Evolutionary conservation across 2,797 vertebrate genomes (phyloP), one percentile per base, ranked within the genome.

Genomic region (Sparidentex hasta): DNA sequence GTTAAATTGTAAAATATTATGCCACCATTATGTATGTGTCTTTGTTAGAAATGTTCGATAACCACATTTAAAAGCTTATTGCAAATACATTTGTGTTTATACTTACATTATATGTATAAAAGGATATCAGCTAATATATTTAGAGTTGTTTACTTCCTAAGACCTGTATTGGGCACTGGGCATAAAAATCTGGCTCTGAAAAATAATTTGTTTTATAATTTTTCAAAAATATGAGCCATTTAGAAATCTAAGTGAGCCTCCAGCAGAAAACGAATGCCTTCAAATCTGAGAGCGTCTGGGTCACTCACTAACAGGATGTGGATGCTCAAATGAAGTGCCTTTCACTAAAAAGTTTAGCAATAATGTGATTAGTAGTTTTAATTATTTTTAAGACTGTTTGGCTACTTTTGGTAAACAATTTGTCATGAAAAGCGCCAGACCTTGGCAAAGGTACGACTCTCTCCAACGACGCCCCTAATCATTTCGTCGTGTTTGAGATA

Each of bases 401-500:
- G 38, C 23, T 93, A 95, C 94, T 96, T 97, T 96, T 96, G 95
- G 96, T 96, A 94, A 95, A 95, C 90, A 92, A 95, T 96, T 96
- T 96, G 94, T 93, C 93, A 96, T 89, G 92, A 93, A 93, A 94
- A 95, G 94, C 94, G 56, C 92, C 93, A 74, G 90, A 76, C 94
- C 89, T 93, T 95, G 95, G 95, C 94, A 95, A 87, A 94, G 96
- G 95, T 94, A 81, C 80, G 92, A 93, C 90, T 94, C 91, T 93
- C 93, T 92, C 93, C 92, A 85, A 91, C 88, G 81, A 92, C 77
- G 93, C 94, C 95, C 29, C 96, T 96, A 96, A 97, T 96, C 95
- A 96, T 96, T 97, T 96, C 95, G 96, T 95, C 95, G 94, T 95
- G 95, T 97, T 98, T 94, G 96, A 94, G 95, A 96, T 96, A 96